Base-by-base conservation (phyloP, 2,888 invertebrate species). In the Julus scanicus region DNA sequence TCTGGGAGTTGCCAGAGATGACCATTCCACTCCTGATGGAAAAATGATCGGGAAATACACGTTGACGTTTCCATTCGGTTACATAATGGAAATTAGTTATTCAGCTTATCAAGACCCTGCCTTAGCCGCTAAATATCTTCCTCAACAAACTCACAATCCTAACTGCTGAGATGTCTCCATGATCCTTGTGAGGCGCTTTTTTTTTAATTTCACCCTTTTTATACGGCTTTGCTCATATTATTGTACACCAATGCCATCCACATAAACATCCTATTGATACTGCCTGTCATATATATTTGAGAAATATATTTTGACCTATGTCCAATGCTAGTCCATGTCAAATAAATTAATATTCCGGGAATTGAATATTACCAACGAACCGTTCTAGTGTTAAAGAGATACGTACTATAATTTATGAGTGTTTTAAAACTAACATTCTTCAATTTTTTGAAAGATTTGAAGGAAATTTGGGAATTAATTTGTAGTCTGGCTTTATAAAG, bases 61-160 rank as follows among this genome's bases (percentile, higher is more conserved):
- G 17, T 37, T 88, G 5, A 88, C 87, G 3, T 88, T 88, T 44
- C 88, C 88, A n/a, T 37, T 88, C n/a, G 88, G 88, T 29, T 88
- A 88, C 40, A 84, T 87, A n/a, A 87, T 88, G 88, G 87, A 88
- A 49, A 88, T 88, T 49, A n/a, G 80, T 37, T 88, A 88, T 44
- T 44, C 80, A 17, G 87, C 88, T 29, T 88, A 88, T 20, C 88
- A 88, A 48, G 88, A 88, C 44, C 88, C 88, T 63, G 48, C n/a
- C 1, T 8, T 53, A 29, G 88, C 88, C 37, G 71, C 86, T 48
- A 20, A 88, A 13, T 88, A 88, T 86, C 37, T 88, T 49, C 63
- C 88, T 13, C 88, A 87, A 29, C 71, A 71, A 71, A 29, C 71
- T 11, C 71, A 71, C 29, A 71, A 71, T 29, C 71, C 20, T 6